Base-by-base conservation (phyloP, 2,113 vertebrate species). In the Agapornis roseicollis region DNA sequence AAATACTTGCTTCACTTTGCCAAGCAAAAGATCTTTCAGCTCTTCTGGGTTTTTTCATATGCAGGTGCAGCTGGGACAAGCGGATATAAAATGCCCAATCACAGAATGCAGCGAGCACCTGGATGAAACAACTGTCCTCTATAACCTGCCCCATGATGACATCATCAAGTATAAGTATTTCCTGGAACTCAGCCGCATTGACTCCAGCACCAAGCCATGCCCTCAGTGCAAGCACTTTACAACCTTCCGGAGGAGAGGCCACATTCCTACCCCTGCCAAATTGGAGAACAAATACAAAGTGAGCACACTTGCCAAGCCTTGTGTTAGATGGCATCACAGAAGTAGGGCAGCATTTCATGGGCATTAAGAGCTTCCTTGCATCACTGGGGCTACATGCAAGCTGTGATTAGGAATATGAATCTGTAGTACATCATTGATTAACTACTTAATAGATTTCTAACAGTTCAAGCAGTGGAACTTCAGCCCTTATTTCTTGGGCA, bases 141-240 rank as follows among this genome's bases (percentile, higher is more conserved):
- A 98, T 85, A 98, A 98, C 90, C 96, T 99, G 94, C 98, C 98
- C 31, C 98, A 96, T 6, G 99, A 99, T 3, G 99, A 99, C 47
- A 98, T 99, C 97, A 98, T 98, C 68, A 99, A 99, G 95, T 99
- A 99, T 85, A 99, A 98, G 44, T 99, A 99, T 98, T 99, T 99
- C 97, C 95, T 99, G 98, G 99, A 99, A 97, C 98, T 99, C 92
- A 99, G 99, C 98, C 98, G 98, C 90, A 98, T 99, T 88, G 99
- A 99, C 98, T 98, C 98, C 52, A 99, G 99, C 98, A 99, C 99
- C 94, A 99, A 99, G 96, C 99, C 99, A 61, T 99, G 99, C 91
- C 99, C 99, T 60, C 99, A 99, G 96, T 99, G 99, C 98, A 99
- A 98, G 97, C 98, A 98, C 93, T 99, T 99, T 98, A 99, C 99